Base-by-base conservation (phyloP, 2,797 vertebrate species). In the Catostomus latipinnis region DNA sequence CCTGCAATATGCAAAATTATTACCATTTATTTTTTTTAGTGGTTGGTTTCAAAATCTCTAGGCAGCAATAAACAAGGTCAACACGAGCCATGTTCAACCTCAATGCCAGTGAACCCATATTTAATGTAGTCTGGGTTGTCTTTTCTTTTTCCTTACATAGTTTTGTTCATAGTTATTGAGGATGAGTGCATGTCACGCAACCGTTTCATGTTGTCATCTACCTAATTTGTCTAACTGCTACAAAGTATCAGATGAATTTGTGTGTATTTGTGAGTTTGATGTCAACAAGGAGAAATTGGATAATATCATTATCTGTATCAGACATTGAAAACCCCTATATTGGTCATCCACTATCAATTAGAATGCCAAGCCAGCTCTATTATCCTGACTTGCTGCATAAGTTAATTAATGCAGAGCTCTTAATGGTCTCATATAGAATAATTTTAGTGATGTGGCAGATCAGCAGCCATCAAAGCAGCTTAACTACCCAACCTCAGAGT, bases 381-480 rank as follows among this genome's bases (percentile, higher is more conserved):
- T 14, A 60, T 61, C 0, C n/a, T 6, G 71, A 45, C 49, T 4
- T 45, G 13, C 53, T 48, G 8, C 46, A 61, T 49, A 73, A 62
- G 57, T 71, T 56, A 34, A 54, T 46, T 61, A 76, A 13, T 66
- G 7, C 52, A 16, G 22, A 9, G 8, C 34, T 34, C 34, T 5
- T 18, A 4, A 18, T 69, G 53, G n/a, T 46, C 11, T 48, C 7
- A n/a, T 75, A 9, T 22, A 49, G 50, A 52, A 18, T 16, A 58
- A 53, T 76, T 43, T 13, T 12, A 54, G 54, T 66, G 13, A 54
- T 65, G 50, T 8, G 50, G 50, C 34, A 22, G 4, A 67, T 22
- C 61, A 66, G 62, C 74, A 76, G 62, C 57, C 3, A 43, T 76
- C 54, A 68, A 43, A 68, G 46, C 74, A 69, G 46, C 13, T 68